A percentile compares a stretch with the other conserved stretches of the same genome.
Conservation (phyloP, 2,113 vertebrate species). For the Mixornis gularis region DNA sequence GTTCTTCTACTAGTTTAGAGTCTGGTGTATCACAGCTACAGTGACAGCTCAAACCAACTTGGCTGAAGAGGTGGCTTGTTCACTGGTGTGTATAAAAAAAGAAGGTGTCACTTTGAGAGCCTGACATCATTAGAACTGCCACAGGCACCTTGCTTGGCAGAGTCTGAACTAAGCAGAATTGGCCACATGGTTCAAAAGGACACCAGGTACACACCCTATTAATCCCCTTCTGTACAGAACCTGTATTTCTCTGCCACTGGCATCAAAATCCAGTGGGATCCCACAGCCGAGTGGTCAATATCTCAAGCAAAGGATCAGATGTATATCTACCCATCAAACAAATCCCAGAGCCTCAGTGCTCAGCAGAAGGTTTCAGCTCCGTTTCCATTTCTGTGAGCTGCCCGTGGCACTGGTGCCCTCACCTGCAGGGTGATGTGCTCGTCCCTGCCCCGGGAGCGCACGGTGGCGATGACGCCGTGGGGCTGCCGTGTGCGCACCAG, state of each 20-base stretch:
- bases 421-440: conserved; percentile 85
- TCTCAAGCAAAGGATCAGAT: neutral
- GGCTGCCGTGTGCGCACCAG: conserved; percentile 82
- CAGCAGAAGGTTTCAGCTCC: neutral
- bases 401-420: neutral
- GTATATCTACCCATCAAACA: neutral
- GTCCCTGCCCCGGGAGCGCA: conserved; percentile 75
- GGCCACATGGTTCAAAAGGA: neutral
- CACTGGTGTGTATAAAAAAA: neutral
- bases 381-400: neutral
- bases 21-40: neutral
- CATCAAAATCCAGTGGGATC: neutral
- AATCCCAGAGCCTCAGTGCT: neutral
- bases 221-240: neutral
- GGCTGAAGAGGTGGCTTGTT: neutral
- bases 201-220: neutral
- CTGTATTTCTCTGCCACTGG: neutral
- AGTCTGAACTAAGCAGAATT: fast-evolving
- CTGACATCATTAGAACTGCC: neutral
- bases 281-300: fast-evolving
- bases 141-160: neutral
- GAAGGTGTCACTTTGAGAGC: neutral
- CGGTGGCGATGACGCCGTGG: conserved; percentile 70
- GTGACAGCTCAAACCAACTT: neutral
- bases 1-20: neutral